Evolutionary conservation across 1,140 invertebrate species (phyloP), one percentile per base, ranked within the genome.

Genomic region (Coptotermes formosanus): DNA sequence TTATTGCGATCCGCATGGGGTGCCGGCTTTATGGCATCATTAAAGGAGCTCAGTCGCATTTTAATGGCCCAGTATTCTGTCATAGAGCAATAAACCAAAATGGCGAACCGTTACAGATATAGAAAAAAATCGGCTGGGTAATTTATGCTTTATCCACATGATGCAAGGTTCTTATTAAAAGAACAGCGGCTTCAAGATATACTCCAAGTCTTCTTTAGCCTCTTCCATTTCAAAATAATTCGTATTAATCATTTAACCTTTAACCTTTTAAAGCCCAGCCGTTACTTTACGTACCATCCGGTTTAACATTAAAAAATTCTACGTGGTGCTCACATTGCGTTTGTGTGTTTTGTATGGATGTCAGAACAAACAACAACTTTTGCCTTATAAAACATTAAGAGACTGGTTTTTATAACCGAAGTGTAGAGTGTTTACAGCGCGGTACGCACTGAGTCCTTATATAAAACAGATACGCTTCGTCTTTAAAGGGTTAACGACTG

Each of bases 1-100:
- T 85, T 85, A 85, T 44, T 64, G 48, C 85, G 30, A n/a, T 32
- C 43, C 64, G 64, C 64, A 30, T 11, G 25, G 64, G 64, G 64
- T 30, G 64, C 9, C n/a, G 25, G 30, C 6, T 75, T 75, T 75
- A 75, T 75, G 64, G 11, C 3, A 7, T 75, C 64, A 30, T 75
- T 75, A 75, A 30, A 75, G 25, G 64, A 11, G 3, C n/a, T 75
- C 25, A 30, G 64, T 75, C 64, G 64, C n/a, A 30, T 75, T 75
- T 75, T 75, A 75, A 75, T 75, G 64, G 64, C 64, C 0, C 64
- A 30, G n/a, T 30, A n/a, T 75, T 75, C 64, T 30, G 3, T 75
- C 64, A 75, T 75, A 75, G 25, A 6, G 64, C 14, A 75, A 75
- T 75, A 75, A 75, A 75, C 64, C 25, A 30, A 75, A 75, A 75